Percentiles rank a stretch among this genome's conserved stretches.
Evolutionary conservation across 2,888 invertebrate genomes (phyloP).

Genomic region (Bimastos eiseni): DNA sequence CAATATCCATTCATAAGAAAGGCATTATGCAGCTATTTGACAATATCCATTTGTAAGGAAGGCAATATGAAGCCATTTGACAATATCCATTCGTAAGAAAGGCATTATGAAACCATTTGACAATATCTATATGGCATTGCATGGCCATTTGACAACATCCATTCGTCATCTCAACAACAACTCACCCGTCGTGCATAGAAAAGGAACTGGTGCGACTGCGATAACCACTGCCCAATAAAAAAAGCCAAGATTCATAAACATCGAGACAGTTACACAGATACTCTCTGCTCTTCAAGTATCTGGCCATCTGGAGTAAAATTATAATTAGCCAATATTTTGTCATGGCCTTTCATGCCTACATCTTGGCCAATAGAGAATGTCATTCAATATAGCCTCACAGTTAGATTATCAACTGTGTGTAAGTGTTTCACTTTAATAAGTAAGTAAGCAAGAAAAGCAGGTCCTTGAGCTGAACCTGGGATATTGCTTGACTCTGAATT

Average conservation of each 20-base stretch:
- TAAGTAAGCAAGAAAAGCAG: neutral
- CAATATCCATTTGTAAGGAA: too few relatives aligned
- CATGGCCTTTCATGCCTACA: neutral
- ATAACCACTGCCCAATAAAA: neutral
- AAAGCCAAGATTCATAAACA: neutral
- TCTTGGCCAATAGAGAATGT: neutral
- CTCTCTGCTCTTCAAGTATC: neutral
- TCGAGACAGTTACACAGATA: neutral
- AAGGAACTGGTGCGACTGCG: constrained; percentile 15
- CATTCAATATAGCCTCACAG: neutral
- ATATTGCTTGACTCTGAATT: too few relatives aligned
- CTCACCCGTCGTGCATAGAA: constrained; percentile 20
- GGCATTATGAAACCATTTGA: too few relatives aligned
- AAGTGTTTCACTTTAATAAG: neutral
- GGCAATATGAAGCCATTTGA: too few relatives aligned
- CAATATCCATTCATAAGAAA: too few relatives aligned
- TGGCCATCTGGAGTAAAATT: neutral
- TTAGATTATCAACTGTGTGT: neutral
- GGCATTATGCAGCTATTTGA: too few relatives aligned
- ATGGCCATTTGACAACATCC: too few relatives aligned
- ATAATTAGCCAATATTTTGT: neutral
- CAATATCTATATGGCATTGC: too few relatives aligned
- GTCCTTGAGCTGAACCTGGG: neutral
- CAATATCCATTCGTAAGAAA: too few relatives aligned
- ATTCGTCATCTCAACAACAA: neutral